phyloP scores from a whole-genome alignment of 1,140 invertebrate species.

The Solen grandis region DNA sequence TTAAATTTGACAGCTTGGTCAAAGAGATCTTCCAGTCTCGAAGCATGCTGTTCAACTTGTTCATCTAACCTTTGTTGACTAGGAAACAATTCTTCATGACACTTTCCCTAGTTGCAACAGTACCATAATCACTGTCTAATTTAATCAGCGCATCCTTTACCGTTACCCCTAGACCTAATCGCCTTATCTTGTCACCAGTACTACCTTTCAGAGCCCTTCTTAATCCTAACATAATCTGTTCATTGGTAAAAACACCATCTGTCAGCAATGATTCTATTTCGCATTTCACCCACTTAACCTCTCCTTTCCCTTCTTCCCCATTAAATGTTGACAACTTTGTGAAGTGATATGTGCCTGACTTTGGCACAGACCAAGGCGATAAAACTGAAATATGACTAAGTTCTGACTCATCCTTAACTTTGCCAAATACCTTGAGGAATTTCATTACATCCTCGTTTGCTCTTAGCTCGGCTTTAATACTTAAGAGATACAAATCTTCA shows the following conservation, averaged over 20 bases:
- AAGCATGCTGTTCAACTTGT: not conserved
- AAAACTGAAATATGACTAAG: no score
- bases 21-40: slow-evolving; percentile 6
- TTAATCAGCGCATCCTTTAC: not conserved
- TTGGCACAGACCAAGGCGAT: no score
- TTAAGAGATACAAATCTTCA: not conserved
- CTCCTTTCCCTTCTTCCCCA: slow-evolving; percentile 27
- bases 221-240: slow-evolving; percentile 26
- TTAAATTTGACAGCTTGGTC: not conserved
- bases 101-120: not conserved
- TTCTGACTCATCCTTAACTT: no score
- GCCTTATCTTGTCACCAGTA: no score
- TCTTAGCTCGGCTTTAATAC: not conserved
- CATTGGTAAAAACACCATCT: slow-evolving; percentile 1
- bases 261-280: slow-evolving; percentile 18
- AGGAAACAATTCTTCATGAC: slow-evolving; percentile 25
- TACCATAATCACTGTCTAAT: slow-evolving; percentile 25
- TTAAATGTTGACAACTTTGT: slow-evolving; percentile 25
- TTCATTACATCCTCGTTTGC: not conserved
- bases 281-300: slow-evolving; percentile 15
- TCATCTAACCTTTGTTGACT: not conserved
- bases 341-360: not conserved
- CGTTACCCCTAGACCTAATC: not conserved
- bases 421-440: not conserved
- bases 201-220: slow-evolving; percentile 13